A percentile compares a stretch with the other conserved stretches of the same genome.
phyloP scores from a whole-genome alignment of 2,797 vertebrate species.

The Streptopelia turtur region DNA sequence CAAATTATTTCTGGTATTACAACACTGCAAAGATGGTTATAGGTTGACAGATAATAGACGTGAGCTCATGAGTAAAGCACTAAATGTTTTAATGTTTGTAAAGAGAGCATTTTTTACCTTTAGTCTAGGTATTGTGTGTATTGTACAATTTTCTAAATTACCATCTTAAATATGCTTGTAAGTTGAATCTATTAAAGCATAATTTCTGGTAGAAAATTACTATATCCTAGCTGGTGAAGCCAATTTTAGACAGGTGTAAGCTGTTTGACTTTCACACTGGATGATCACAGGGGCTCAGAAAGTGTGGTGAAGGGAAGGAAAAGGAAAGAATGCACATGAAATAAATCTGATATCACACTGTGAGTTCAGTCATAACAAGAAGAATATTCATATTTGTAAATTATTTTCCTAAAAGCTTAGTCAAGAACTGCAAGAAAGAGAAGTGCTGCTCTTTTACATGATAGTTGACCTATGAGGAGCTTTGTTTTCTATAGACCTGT shows the following conservation, averaged over 20 bases:
- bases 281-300: background rate
- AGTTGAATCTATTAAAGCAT: background rate
- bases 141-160: slow-evolving; percentile 10
- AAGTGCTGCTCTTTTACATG: background rate
- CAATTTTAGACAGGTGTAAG: background rate
- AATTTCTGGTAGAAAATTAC: background rate
- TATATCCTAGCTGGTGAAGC: background rate
- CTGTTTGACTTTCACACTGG: background rate
- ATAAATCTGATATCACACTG: background rate
- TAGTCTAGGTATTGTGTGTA: background rate
- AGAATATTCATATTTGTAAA: background rate
- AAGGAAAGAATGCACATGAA: background rate
- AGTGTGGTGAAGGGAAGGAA: background rate
- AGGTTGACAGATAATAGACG: slow-evolving; percentile 62
- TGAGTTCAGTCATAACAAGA: background rate
- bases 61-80: slow-evolving; percentile 53
- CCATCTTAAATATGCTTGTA: background rate
- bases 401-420: background rate
- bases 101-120: slow-evolving; percentile 21
- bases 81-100: slow-evolving; percentile 49
- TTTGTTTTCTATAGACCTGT: background rate
- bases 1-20: slow-evolving; percentile 90
- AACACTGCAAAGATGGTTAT: slow-evolving; percentile 78
- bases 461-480: background rate
- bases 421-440: background rate